Conservation (phyloP, 2,113 vertebrate species). For the Oncorhynchus gorbuscha region DNA sequence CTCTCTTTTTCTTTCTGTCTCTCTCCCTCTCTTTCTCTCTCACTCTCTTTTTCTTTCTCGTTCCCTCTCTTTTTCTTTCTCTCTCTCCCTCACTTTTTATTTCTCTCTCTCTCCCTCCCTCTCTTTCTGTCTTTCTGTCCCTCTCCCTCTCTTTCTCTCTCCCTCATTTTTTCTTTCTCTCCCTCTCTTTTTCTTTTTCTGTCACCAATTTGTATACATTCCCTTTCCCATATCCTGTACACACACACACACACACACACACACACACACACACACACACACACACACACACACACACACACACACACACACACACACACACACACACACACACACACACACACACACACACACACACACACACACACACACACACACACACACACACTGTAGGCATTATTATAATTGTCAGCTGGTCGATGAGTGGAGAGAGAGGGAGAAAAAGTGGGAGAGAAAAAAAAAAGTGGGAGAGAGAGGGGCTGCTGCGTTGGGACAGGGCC, state of each 20-base stretch:
- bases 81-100: no score
- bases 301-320: neutral
- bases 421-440: slow-evolving; percentile 42
- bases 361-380: slow-evolving; percentile 11
- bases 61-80: no score
- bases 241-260: slow-evolving; percentile 16
- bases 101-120: no score
- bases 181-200: neutral
- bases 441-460: no score
- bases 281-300: neutral
- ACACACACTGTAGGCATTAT: slow-evolving; percentile 62
- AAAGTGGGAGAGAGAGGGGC: no score
- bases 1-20: no score
- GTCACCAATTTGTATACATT: neutral
- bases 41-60: no score
- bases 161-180: no score
- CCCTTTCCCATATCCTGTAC: neutral
- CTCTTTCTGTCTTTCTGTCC: no score
- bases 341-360: neutral
- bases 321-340: neutral
- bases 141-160: no score
- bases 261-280: slow-evolving; percentile 8
- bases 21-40: no score
- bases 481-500: no score
- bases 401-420: slow-evolving; percentile 83